Base-by-base conservation (phyloP, 92 coral and sea anemone genomes). In the Bergia puertoricense region DNA sequence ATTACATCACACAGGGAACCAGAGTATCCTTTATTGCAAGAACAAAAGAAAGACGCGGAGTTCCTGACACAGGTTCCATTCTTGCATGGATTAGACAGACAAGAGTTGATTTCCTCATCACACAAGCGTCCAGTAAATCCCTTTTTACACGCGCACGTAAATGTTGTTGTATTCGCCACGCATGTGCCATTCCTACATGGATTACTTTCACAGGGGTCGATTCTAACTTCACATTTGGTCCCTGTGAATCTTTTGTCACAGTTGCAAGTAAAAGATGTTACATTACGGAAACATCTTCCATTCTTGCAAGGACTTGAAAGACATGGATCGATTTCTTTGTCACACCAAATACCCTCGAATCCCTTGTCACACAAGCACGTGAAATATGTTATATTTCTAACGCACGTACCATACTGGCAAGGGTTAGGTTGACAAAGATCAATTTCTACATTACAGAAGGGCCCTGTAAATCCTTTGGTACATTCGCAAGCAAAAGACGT, bases 101-200 rank as follows among this genome's bases (percentile, higher is more conserved):
- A 94, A 18, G 91, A 89, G 14, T 90, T 88, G 0, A 74, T 44
- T 77, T 84, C 78, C 66, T 77, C 79, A 36, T 88, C 91, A 81
- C 94, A 92, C 74, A 57, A 73, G 8, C 67, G 88, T 11, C 93
- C 94, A 1, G 89, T 86, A 77, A 79, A 94, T 37, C 93, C 92
- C 65, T 75, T 74, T 15, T 86, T 77, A 59, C 96, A 94, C n/a
- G 59, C 4, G 74, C 96, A 94, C 39, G 57, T 77, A 50, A 85
- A 81, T 38, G 85, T 48, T 30, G 48, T 76, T 37, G 41, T 66
- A 56, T 54, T 86, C 43, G 40, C 48, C 3, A 83, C 23, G 87
- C 99, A 96, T 51, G 86, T 77, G 42, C 99, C 99, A 76, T 95
- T 91, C n/a, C 80, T 88, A 85, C 99, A 96, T 0, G 96, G 97